Evolutionary conservation across 2,797 vertebrate genomes (phyloP), one percentile per base, ranked within the genome.

Genomic region (Leuciscus waleckii): DNA sequence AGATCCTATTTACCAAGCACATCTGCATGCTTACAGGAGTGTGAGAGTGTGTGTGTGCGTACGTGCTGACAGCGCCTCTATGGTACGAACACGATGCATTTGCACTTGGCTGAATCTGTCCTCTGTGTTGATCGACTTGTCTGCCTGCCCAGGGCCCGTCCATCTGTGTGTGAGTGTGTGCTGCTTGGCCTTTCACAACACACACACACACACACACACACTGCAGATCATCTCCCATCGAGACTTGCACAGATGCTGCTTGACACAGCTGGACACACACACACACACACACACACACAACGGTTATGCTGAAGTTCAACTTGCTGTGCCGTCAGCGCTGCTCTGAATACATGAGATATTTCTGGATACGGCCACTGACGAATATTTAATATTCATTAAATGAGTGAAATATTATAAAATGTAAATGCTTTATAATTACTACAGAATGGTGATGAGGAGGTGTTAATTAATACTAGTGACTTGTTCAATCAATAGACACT

Each of bases 61-160:
- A 78, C 16, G 89, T 85, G 87, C 90, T 92, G 93, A 93, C 92
- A 92, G 90, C 90, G 91, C 92, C 93, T 93, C 92, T 93, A 93
- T 92, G 91, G 90, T 93, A 92, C 91, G 92, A 91, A 88, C 90
- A 92, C 90, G 88, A 90, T 92, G 92, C 92, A 84, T 94, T 93
- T 92, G 93, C 92, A 91, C 90, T 92, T 92, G 91, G 90, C 92
- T 93, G 93, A 93, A 94, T 94, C 93, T 94, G 93, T 94, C 92
- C 91, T 71, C 71, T 82, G 78, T 74, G 43, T 87, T 87, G 87
- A 88, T 90, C 83, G 85, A 83, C 89, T 90, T 83, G 85, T 90
- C 89, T 88, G 85, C 81, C 74, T 86, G 94, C 90, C 94, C 93
- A 91, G 87, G 88, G 93, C 93, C 94, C 92, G 94, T 95, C 95